These are phyloP conservation scores for Brienomyrus brachyistius DNA, from an alignment of 2,113 vertebrate genomes.

Conservation along the genomic window DNA sequence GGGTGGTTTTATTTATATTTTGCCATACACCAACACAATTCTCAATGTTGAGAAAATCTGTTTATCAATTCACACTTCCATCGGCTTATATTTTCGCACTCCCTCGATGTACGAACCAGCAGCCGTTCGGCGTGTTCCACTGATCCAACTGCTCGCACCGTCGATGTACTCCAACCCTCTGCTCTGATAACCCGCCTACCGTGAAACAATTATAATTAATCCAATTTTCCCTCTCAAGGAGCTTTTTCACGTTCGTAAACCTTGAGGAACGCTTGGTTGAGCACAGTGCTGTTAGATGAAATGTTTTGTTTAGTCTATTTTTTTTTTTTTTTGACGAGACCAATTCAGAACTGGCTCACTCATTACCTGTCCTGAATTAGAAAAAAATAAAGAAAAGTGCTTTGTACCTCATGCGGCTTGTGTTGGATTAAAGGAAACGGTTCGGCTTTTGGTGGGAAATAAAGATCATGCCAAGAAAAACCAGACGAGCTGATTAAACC, in stretches of 20 bases:
- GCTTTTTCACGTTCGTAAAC: neutral
- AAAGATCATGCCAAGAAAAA: neutral
- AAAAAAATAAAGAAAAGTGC: neutral
- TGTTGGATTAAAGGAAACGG: neutral
- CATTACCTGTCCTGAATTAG: neutral
- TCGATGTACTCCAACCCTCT: neutral
- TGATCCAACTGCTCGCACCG: neutral
- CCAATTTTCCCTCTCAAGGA: neutral
- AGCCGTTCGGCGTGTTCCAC: neutral
- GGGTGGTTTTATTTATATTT: neutral
- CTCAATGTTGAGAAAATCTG: neutral
- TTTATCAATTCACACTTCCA: neutral
- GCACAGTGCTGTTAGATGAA: neutral
- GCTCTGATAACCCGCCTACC: neutral
- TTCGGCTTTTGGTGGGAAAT: neutral
- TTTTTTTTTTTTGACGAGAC: neutral
- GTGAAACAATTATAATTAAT: conserved; percentile 10
- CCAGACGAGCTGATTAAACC: neutral
- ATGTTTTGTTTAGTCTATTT: neutral
- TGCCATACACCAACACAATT: neutral
- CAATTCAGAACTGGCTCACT: neutral
- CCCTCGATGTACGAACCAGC: neutral
- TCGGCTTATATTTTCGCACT: neutral
- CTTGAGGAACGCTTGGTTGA: neutral
- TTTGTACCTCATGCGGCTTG: neutral